These are phyloP conservation scores for Drosophila pseudotalamancana DNA, from an alignment of 2,888 invertebrate genomes.

Conservation along the genomic window DNA sequence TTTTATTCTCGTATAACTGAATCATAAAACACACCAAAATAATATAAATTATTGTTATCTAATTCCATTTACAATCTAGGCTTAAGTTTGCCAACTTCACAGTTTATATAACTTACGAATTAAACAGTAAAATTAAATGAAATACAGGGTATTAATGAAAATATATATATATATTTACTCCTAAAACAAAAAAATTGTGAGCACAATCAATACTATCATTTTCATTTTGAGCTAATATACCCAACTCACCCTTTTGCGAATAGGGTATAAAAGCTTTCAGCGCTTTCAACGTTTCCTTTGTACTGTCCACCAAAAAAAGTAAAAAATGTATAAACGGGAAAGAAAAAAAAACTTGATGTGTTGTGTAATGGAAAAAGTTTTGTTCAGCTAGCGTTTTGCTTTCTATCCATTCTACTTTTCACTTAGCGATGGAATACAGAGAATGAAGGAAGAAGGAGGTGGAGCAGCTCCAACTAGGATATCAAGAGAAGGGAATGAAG, in stretches of 20 bases:
- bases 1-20: too few relatives aligned
- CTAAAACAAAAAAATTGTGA: too few relatives aligned
- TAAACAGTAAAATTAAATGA: too few relatives aligned
- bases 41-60: too few relatives aligned
- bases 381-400: conserved; percentile 74
- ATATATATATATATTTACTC: too few relatives aligned
- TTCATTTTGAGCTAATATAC: conserved; percentile 44
- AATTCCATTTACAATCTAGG: too few relatives aligned
- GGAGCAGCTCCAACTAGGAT: conserved; percentile 2
- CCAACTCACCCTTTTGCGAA: conserved; percentile 24
- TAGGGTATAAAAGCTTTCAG: conserved; percentile 73
- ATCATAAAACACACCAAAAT: too few relatives aligned
- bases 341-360: conserved; percentile 71
- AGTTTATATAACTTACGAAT: too few relatives aligned
- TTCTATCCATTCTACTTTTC: conserved; percentile 71
- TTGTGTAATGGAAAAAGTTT: conserved; percentile 77
- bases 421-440: conserved; percentile 52
- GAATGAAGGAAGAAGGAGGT: neutral
- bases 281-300: conserved; percentile 73
- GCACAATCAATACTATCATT: too few relatives aligned
- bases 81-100: too few relatives aligned
- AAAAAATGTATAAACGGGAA: conserved; percentile 32
- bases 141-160: too few relatives aligned
- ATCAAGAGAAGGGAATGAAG: conserved; percentile 17
- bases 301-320: conserved; percentile 61